Percentiles rank a stretch among this genome's conserved stretches.
phyloP scores from a whole-genome alignment of 2,113 vertebrate genomes.

The Prochilodus magdalenae region DNA sequence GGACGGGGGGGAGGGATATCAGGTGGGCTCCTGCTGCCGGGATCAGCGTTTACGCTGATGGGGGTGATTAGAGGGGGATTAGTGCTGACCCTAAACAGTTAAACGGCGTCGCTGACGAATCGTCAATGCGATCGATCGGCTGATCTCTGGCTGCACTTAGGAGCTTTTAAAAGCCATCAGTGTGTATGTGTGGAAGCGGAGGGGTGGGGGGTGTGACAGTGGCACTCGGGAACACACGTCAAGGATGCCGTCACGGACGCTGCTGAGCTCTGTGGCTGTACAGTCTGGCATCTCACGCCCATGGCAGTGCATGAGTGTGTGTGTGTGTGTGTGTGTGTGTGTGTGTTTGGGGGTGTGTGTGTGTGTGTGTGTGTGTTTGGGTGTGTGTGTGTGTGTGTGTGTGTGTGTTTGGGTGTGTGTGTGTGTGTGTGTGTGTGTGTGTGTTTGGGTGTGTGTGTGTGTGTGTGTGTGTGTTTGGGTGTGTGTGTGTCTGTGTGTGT shows the following conservation, averaged over 20 bases:
- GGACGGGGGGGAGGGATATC: background rate
- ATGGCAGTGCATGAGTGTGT: background rate
- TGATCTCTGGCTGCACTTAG: slow-evolving; percentile 1
- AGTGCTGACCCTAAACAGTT: slow-evolving; percentile 9
- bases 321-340: too few relatives aligned
- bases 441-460: too few relatives aligned
- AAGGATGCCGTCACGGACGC: background rate
- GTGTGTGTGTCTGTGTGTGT: too few relatives aligned
- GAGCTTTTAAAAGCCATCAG: slow-evolving; percentile 23
- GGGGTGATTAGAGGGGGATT: slow-evolving; percentile 38
- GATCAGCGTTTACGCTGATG: slow-evolving; percentile 12
- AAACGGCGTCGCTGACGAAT: slow-evolving; percentile 20
- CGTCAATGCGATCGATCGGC: slow-evolving; percentile 38
- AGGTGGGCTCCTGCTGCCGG: background rate
- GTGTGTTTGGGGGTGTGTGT: too few relatives aligned
- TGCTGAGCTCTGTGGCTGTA: background rate
- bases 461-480: too few relatives aligned
- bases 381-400: too few relatives aligned
- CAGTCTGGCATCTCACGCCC: background rate
- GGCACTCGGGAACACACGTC: slow-evolving; percentile 1
- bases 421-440: too few relatives aligned
- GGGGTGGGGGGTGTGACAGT: background rate
- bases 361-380: background rate
- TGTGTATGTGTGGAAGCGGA: background rate
- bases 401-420: too few relatives aligned